Evolutionary conservation across 1,140 invertebrate species (phyloP), one percentile per base, ranked within the genome.

Genomic region (Chrysomallon squamiferum): DNA sequence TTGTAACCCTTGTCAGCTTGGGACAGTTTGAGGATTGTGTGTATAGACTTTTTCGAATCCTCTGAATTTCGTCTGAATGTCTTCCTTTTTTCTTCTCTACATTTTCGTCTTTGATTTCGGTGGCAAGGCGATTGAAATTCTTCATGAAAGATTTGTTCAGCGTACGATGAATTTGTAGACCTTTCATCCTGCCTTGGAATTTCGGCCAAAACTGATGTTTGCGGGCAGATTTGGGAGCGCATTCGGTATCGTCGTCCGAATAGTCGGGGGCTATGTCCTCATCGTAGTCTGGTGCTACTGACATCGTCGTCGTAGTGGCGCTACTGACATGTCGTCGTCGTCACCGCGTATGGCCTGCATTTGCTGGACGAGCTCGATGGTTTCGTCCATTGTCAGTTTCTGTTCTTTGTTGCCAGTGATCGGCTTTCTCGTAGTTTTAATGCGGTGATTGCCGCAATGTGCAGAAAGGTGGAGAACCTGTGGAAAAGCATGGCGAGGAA

Each of bases 401-500:
- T 47, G 27, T 3, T 11, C 50, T 7, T 61, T 15, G 18, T 20
- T 56, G 2, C 9, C 32, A 47, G n/a, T 30, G 63, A 27, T 9
- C 29, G 32, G 27, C 45, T 32, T 43, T 25, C 70, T 38, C 35
- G 43, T 15, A n/a, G n/a, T n/a, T n/a, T n/a, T 11, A 62, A 6
- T 13, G 13, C 29, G 29, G 78, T 80, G 5, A 68, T 65, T 0
- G 80, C 78, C 13, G 75, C 66, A 29, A 84, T 79, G 38, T 84
- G 80, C 0, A 82, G 54, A 22, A 82, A 67, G 0, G 86, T 87
- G 20, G 82, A 81, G 43, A 83, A 68, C 20, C 87, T 71, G 70
- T 87, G 87, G 47, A 86, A 79, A 35, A 87, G 58, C 87, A 87
- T 87, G n/a, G 82, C 86, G 18, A 86, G 57, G 64, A 87, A 83